Percentiles rank a stretch among this genome's conserved stretches.
phyloP scores from a whole-genome alignment of 2,113 vertebrate species.

The Dromas ardeola region DNA sequence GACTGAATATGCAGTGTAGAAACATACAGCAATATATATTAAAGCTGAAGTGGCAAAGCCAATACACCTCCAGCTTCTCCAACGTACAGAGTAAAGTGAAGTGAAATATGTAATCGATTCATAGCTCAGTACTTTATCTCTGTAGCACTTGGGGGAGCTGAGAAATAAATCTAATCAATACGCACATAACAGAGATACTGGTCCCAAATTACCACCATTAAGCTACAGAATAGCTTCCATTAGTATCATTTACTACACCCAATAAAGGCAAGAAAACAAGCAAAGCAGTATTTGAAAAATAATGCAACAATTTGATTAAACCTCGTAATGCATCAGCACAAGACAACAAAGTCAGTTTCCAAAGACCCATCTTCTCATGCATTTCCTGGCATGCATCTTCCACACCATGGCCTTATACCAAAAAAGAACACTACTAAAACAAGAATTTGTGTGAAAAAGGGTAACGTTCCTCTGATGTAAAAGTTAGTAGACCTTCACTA shows the following conservation, averaged over 20 bases:
- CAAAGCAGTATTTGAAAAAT: background rate
- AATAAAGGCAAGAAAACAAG: background rate
- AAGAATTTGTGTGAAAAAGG: background rate
- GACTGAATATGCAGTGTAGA: background rate
- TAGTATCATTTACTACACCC: background rate
- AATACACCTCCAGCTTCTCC: background rate
- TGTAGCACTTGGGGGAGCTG: background rate
- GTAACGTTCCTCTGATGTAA: background rate
- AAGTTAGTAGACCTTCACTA: background rate
- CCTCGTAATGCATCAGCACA: background rate
- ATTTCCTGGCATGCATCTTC: background rate
- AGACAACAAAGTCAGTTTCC: background rate
- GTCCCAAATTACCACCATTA: background rate
- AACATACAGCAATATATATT: background rate
- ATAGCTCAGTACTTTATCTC: background rate
- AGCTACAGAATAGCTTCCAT: background rate
- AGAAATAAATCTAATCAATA: background rate
- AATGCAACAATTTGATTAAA: background rate
- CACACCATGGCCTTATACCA: background rate
- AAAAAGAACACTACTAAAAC: background rate
- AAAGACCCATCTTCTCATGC: background rate
- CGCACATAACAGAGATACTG: background rate
- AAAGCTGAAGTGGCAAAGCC: slow-evolving; percentile 22
- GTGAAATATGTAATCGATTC: background rate
- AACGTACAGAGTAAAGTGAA: background rate